Evolutionary conservation across 2,888 invertebrate genomes (phyloP), one percentile per base, ranked within the genome.

Genomic region (Pyrrhosoma nymphula): DNA sequence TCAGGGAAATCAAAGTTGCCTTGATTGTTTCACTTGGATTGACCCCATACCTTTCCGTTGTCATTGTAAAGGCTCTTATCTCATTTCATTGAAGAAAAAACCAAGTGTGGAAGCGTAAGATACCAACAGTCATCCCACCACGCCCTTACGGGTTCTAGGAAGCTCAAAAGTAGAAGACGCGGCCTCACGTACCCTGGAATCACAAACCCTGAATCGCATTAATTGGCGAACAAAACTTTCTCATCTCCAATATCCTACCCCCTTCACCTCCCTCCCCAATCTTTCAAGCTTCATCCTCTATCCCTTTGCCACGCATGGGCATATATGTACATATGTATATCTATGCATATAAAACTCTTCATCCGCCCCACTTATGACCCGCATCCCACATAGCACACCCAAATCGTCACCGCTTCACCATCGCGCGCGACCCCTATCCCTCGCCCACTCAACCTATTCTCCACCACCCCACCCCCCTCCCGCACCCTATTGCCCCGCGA

Each of bases 311-410:
- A 3, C 26, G 4, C 47, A 56, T 16, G 56, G 56, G 14, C 12
- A 55, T n/a, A n/a, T n/a, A n/a, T n/a, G n/a, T n/a, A n/a, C 39
- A 47, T 20, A 23, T 56, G 47, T 47, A 47, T 47, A 47, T 47
- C 47, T n/a, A 89, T 55, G 47, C 39, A 47, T 20, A 23, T 56
- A 18, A 47, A 47, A 89, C 89, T 56, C 56, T 26, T 47, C 89
- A 47, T 89, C 89, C 89, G 55, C 55, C 55, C 56, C 89, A 56
- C 89, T 89, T 56, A 56, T 56, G n/a, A 55, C 55, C 89, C 89
- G 47, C n/a, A 82, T 14, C 89, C 89, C n/a, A 55, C 89, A 56
- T 82, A 35, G 16, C 82, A 35, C 82, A 35, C 35, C 26, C 30
- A 35, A 60, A 82, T 6, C 35, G 30, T 35, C 82, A n/a, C 82